phyloP scores from a whole-genome alignment of 2,797 vertebrate species.

The Diglossa cyanea region DNA sequence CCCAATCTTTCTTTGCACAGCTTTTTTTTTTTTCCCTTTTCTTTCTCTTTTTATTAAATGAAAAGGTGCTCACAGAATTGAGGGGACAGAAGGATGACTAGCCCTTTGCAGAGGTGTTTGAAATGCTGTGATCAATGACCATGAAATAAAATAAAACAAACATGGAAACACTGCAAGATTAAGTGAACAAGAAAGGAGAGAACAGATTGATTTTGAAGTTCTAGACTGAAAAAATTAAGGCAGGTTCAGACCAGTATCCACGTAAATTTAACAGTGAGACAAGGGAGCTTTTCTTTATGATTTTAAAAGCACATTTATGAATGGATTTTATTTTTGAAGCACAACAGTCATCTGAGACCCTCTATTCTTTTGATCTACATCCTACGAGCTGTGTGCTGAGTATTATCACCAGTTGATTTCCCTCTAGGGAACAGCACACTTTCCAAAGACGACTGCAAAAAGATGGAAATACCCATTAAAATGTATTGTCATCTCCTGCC shows the following conservation, averaged over 20 bases:
- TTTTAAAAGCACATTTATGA: neutral
- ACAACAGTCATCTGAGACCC: neutral
- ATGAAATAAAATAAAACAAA: conserved; percentile 33
- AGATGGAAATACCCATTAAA: neutral
- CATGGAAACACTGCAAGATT: neutral
- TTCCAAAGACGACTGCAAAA: neutral
- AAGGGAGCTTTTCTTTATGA: neutral
- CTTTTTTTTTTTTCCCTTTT: neutral
- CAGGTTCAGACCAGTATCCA: neutral
- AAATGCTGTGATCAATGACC: conserved; percentile 33
- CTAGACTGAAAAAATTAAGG: neutral
- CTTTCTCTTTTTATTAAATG: neutral
- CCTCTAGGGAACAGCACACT: neutral
- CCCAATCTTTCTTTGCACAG: neutral
- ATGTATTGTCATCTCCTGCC: neutral
- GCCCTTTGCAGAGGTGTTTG: neutral
- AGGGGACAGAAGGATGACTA: neutral
- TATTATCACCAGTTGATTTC: neutral
- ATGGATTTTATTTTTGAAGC: neutral
- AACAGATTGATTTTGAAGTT: neutral
- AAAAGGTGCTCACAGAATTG: neutral
- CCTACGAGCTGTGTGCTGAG: neutral
- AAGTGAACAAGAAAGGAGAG: neutral
- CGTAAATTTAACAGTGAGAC: neutral
- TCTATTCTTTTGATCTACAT: neutral